Conservation (phyloP, 2,888 invertebrate species). For the Zaprionus obscuricornis region DNA sequence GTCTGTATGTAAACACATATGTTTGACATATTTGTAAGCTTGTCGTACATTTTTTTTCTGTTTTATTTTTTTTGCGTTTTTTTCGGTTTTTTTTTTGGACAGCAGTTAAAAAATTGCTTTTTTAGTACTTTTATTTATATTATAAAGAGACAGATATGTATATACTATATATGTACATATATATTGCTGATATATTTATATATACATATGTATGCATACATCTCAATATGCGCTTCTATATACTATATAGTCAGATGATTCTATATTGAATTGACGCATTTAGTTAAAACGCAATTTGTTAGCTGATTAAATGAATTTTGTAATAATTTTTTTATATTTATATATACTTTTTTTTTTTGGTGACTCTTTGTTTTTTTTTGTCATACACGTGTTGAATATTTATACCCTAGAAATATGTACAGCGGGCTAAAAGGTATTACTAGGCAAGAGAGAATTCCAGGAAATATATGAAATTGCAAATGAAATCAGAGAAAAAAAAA, state of each 20-base stretch:
- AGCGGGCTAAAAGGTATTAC: too few relatives aligned
- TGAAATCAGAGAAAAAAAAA: too few relatives aligned
- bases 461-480: too few relatives aligned
- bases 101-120: slow-evolving; percentile 7
- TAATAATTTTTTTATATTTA: slow-evolving; percentile 32
- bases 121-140: slow-evolving; percentile 22
- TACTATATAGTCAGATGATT: slow-evolving; percentile 2
- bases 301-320: slow-evolving; percentile 43
- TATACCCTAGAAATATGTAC: too few relatives aligned
- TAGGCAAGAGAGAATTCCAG: too few relatives aligned
- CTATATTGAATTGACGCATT: slow-evolving; percentile 39
- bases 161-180: slow-evolving; percentile 5
- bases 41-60: too few relatives aligned
- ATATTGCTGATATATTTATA: neutral
- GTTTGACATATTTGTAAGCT: too few relatives aligned
- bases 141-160: neutral
- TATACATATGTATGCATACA: neutral
- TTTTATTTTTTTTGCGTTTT: slow-evolving; percentile 13
- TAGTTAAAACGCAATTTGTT: slow-evolving; percentile 59
- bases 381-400: too few relatives aligned
- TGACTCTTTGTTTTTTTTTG: neutral
- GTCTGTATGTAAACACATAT: too few relatives aligned
- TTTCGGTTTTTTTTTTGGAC: slow-evolving; percentile 23
- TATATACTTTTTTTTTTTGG: neutral
- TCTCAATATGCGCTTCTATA: slow-evolving; percentile 10